Base-by-base conservation (phyloP, 1,140 invertebrate species). In the Lepidotrigona ventralis region DNA sequence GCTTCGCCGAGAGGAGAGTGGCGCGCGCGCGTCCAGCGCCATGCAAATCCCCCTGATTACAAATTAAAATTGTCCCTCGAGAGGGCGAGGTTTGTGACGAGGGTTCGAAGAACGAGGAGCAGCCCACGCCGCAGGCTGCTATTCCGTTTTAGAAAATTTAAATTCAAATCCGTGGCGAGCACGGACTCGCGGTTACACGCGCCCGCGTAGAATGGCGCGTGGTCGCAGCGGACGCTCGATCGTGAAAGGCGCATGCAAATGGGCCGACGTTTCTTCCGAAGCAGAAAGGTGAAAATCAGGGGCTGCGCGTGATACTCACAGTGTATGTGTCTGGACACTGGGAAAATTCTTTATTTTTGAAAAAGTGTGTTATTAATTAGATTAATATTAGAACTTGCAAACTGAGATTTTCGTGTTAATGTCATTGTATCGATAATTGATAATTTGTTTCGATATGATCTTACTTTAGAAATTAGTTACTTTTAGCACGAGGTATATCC, bases 241-340 rank as follows among this genome's bases (percentile, higher is more conserved):
- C n/a, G 69, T 26, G 46, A 88, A 91, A 91, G 85, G 82, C 71
- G 85, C 87, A 92, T 92, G 91, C 91, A 91, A 91, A 92, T 90
- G 84, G 79, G 39, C 82, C 85, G 81, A 86, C 84, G 85, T 87
- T 46, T 89, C 87, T 85, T 46, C 90, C 85, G 90, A 90, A 91
- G 91, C 89, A 46, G 39, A 83, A 86, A 85, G 63, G 85, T 90
- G 87, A 85, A 85, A 87, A 60, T 3, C 14, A n/a, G 58, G 3
- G 58, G 58, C 14, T n/a, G 58, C 58, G 33, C 33, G 33, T 33
- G 33, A 33, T 33, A 33, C 33, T 33, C 33, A 33, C 33, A 3
- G 33, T 33, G 2, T 11, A 9, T 11, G 17, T 58, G 12, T 12
- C 3, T 58, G 56, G 9, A 58, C 2, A 58, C 12, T 63, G 33